Evolutionary conservation across 2,888 invertebrate species (phyloP), one percentile per base, ranked within the genome.

Genomic region (Agrilus cyanescens): DNA sequence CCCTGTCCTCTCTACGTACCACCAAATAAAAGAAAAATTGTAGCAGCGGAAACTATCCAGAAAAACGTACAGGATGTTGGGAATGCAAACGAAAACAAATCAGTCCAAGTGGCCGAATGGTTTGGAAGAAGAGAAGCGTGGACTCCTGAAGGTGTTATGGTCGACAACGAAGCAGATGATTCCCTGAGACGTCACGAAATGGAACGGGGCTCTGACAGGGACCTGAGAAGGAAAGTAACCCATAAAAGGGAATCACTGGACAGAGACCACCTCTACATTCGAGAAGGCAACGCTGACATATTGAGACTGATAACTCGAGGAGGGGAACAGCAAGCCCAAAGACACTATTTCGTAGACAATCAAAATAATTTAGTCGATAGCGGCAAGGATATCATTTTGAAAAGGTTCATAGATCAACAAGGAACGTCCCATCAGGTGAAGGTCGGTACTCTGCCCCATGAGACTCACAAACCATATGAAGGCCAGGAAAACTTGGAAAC

Each of bases 231-330:
- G 49, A 42, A 52, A 43, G 51, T 51, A 6, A 45, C 51, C 16
- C 54, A 56, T 14, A 53, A 58, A 44, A 55, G 55, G 50, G 55
- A 59, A 51, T 61, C 53, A 41, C 67, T 69, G 50, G 60, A 53
- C 45, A 70, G 84, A 46, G 82, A 83, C 58, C 82, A 83, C 55
- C 77, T 81, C 55, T 89, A 83, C 57, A 85, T 85, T 33, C 78
- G 85, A 57, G 86, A 88, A 57, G 89, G 88, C 0, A 85, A 87
- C 57, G 82, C 87, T 1, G 89, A 89, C 70, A 85, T 89, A 46
- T 65, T 89, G 38, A 72, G 86, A 48, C 66, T 89, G 39, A 80
- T 87, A 39, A 86, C 86, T 0, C 73, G 86, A 56, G 84, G 82
- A 12, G 56, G 55, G 12, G 76, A 80, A 51, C 70, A 72, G 54